Evolutionary conservation across 2,797 vertebrate species (phyloP), one percentile per base, ranked within the genome.

Genomic region (Ceyx erithaca): DNA sequence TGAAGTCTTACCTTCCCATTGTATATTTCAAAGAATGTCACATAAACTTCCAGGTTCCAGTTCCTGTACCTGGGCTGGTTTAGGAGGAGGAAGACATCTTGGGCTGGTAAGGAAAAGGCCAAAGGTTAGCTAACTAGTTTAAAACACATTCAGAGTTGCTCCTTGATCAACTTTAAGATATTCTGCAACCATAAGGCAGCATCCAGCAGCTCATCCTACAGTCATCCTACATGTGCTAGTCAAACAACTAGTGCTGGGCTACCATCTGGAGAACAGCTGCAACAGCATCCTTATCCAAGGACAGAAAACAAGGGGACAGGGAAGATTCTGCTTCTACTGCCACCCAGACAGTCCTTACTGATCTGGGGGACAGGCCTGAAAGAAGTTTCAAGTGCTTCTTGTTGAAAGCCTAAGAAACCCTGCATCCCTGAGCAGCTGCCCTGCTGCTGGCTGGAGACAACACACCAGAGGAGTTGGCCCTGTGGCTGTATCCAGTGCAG

Each of bases 11-110:
- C 99, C 98, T 99, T 99, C 90, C 99, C 98, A 63, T 99, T 99
- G 97, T 99, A 99, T 96, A 99, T 99, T 96, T 99, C 99, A 94
- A 99, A 99, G 97, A 99, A 99, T 40, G 98, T 99, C 90, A 99
- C 98, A 43, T 98, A 99, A 31, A 98, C 98, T 80, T 97, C 98
- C 40, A 99, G 96, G 84, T 98, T 96, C 92, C 98, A 91, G 78
- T 80, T 95, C n/a, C 91, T 93, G 88, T 98, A 99, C 25, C 90
- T 97, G 81, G 98, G 97, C 92, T 99, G 98, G 72, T 96, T 98
- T 91, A 98, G 97, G 66, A 98, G 97, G 20, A 98, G 59, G 90
- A 99, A 99, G 80, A 99, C 98, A 78, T 99, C 99, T 52, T 98
- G 98, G 67, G 99, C 99, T 99, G 69, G 48, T 79, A 67, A 80